These are phyloP conservation scores for Tortrix viridana DNA, from an alignment of 2,888 invertebrate genomes.

Conservation along the genomic window DNA sequence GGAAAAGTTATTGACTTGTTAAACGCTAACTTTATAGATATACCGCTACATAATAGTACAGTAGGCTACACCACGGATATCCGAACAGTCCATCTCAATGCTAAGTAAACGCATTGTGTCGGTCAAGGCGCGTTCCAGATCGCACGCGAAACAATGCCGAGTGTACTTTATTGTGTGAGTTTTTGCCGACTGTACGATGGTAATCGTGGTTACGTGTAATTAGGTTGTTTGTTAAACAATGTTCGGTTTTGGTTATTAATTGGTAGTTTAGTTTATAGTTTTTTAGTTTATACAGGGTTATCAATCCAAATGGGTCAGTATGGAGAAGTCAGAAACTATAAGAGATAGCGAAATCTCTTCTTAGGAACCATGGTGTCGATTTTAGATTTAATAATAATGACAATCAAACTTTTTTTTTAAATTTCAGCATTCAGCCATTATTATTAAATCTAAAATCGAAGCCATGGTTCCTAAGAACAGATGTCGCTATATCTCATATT, in stretches of 20 bases:
- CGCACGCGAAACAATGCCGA: constrained; percentile 39
- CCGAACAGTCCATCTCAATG: constrained; percentile 30
- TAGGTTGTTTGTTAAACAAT: constrained; percentile 32
- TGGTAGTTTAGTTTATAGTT: neutral
- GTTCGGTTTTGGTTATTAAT: constrained; percentile 28
- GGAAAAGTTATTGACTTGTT: no score
- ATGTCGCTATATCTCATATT: no score
- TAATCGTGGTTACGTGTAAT: constrained; percentile 29
- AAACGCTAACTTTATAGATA: no score
- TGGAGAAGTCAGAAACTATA: no score
- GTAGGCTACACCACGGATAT: constrained; percentile 25
- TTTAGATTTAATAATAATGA: no score
- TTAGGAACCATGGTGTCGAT: no score
- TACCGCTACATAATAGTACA: neutral
- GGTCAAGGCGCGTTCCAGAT: constrained; percentile 40
- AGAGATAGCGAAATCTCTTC: no score
- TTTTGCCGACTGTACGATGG: constrained; percentile 33
- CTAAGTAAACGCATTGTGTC: constrained; percentile 19
- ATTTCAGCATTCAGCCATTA: no score
- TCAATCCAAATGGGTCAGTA: no score
- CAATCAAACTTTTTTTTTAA: no score
- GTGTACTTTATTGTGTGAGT: constrained; percentile 38
- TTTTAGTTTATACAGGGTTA: neutral
- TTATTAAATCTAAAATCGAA: no score
- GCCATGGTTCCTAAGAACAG: no score